A percentile compares a stretch with the other conserved stretches of the same genome.
Evolutionary conservation across 92 coral and sea anemone species (phyloP).

Genomic region (Isaurus tuberculatus): DNA sequence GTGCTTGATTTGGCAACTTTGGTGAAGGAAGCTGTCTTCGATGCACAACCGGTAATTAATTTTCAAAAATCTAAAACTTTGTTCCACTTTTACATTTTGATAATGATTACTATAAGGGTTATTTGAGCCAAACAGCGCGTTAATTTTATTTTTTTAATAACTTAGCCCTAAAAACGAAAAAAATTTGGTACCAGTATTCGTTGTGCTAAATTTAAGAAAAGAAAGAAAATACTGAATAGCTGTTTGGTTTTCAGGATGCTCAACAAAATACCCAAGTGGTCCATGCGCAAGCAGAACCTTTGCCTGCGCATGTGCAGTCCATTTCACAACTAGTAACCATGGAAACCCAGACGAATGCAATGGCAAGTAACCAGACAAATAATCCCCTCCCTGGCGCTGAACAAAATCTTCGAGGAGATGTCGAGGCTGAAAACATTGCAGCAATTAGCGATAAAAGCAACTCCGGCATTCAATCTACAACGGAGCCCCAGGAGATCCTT

Average conservation of each 20-base stretch:
- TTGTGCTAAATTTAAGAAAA: not conserved
- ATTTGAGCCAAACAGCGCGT: no score
- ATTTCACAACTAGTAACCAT: not conserved
- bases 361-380: not conserved
- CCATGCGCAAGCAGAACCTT: not conserved
- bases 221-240: not conserved
- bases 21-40: constrained; percentile 83
- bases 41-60: constrained; percentile 55
- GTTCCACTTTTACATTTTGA: no score
- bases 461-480: constrained; percentile 4
- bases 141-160: no score
- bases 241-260: not conserved
- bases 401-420: not conserved
- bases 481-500: not conserved
- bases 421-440: not conserved
- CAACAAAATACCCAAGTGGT: not conserved
- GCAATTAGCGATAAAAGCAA: not conserved
- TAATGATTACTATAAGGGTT: no score
- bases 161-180: no score
- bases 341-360: not conserved
- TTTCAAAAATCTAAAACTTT: no score
- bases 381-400: not conserved
- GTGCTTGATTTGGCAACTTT: constrained; percentile 76
- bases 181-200: no score
- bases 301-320: not conserved